Base-by-base conservation (phyloP, 2,888 invertebrate species). In the Abrostola triplasia region DNA sequence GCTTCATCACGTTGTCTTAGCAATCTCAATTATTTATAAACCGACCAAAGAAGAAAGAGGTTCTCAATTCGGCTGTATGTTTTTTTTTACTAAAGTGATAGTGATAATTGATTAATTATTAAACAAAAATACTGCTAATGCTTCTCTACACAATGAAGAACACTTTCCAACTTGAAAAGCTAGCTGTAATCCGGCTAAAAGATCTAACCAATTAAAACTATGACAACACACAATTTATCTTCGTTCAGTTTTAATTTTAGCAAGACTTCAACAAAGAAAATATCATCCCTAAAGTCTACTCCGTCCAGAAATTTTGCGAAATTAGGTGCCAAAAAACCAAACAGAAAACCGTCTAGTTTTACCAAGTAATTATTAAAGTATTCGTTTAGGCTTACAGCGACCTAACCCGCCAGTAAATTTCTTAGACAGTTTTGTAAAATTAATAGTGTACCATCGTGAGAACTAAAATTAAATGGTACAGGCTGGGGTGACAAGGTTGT, bases 401-500 rank as follows among this genome's bases (percentile, higher is more conserved):
- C 24, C 24, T 24, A 24, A 9, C 12, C 9, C 9, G 24, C 13
- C 44, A 36, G n/a, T n/a, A n/a, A n/a, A 50, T 10, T 36, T 12
- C 8, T 41, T 5, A 11, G 10, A 36, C 5, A 54, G 12, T 38
- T n/a, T 56, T 24, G 13, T 48, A 59, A 68, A 69, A 42, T 56
- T 13, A 56, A 64, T 44, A 55, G 11, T 64, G 40, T 44, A 64
- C 59, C 49, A 54, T 54, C 40, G 50, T 52, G 40, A 53, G 55
- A 49, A 67, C 50, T 48, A 38, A 53, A 54, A 58, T 65, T 50
- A 42, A 59, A 63, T 58, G 40, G 48, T 56, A 36, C 63, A 50
- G 42, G 38, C 36, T 35, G n/a, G 54, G 50, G 72, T 59, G 68
- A 65, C 50, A 71, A 50, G 67, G 70, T 47, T 47, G 24, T 24